A percentile compares a stretch with the other conserved stretches of the same genome.
These are phyloP conservation scores for Pocillopora grandis DNA, from an alignment of 92 coral and sea anemone species.

Conservation along the genomic window DNA sequence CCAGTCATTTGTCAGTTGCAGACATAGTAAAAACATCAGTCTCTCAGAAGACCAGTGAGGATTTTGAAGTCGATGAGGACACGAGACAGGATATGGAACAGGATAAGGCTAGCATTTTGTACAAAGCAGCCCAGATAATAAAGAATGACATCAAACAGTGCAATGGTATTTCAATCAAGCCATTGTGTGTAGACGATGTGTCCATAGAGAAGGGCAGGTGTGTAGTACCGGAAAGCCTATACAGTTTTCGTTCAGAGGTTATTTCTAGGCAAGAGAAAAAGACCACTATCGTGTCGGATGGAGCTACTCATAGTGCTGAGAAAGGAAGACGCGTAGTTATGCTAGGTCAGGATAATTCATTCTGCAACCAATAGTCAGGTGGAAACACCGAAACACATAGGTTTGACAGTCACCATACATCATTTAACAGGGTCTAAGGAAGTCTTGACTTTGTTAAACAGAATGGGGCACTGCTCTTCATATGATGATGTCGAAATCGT, in stretches of 20 bases:
- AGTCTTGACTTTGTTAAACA: conserved; percentile 39
- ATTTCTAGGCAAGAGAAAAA: conserved; percentile 25
- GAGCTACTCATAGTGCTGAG: conserved; percentile 4
- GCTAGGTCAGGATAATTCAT: conserved; percentile 50
- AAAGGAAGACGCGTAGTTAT: conserved; percentile 43
- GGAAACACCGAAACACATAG: conserved; percentile 56
- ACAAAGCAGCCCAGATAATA: conserved; percentile 52
- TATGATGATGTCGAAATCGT: conserved; percentile 38
- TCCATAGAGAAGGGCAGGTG: conserved; percentile 38
- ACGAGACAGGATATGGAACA: conserved; percentile 8
- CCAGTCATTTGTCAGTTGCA: conserved; percentile 43
- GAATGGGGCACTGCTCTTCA: conserved; percentile 55
- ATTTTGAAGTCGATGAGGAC: neutral
- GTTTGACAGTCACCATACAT: conserved; percentile 43
- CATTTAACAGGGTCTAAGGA: conserved; percentile 60
- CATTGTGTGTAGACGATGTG: conserved; percentile 44
- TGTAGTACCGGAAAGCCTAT: conserved; percentile 46
- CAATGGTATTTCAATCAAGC: conserved; percentile 41
- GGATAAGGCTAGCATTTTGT: conserved; percentile 32
- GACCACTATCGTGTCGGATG: neutral
- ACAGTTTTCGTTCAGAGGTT: conserved; percentile 46
- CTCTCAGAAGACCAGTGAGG: neutral
- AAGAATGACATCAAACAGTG: conserved; percentile 15
- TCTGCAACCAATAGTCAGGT: conserved; percentile 26
- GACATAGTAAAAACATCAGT: conserved; percentile 41